Evolutionary conservation across 2,888 invertebrate species (phyloP).

Genomic region (Cheilosia vernalis): DNA sequence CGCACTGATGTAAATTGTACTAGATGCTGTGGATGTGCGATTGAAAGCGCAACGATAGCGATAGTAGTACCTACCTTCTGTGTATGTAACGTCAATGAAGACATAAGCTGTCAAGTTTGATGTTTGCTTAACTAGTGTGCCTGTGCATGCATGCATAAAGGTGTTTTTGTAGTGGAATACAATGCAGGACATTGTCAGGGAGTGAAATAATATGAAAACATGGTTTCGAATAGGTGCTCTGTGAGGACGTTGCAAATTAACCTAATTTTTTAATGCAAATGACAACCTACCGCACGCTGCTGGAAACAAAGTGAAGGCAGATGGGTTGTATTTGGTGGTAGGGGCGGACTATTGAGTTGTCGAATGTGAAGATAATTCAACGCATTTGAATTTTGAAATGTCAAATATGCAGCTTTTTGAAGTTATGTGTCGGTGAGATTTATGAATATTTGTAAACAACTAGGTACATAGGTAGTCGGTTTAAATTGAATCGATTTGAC

Average conservation of each 20-base stretch:
- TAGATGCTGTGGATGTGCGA: conserved; percentile 31
- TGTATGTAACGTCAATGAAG: conserved; percentile 31
- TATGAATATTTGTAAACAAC: too few relatives aligned
- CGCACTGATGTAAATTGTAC: neutral
- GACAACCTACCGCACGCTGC: neutral
- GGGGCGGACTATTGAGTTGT: too few relatives aligned
- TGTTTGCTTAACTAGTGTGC: conserved; percentile 45
- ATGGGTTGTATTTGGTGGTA: too few relatives aligned
- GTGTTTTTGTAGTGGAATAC: conserved; percentile 32
- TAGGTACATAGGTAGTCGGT: too few relatives aligned
- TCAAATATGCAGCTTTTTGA: too few relatives aligned
- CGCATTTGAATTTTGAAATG: too few relatives aligned
- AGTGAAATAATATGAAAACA: conserved; percentile 19
- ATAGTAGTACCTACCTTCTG: conserved; percentile 5
- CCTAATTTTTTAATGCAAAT: conserved; percentile 12
- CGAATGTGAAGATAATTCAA: too few relatives aligned
- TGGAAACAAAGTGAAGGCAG: too few relatives aligned
- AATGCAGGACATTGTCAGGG: conserved; percentile 54
- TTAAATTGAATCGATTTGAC: too few relatives aligned
- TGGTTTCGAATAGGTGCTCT: neutral
- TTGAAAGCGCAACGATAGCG: conserved; percentile 27
- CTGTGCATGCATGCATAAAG: conserved; percentile 57
- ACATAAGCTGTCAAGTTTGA: conserved; percentile 63
- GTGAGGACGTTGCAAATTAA: neutral
- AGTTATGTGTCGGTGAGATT: too few relatives aligned